A percentile compares a stretch with the other conserved stretches of the same genome.
Conservation (phyloP, 1,140 invertebrate species). For the Drosophila fuyamai region DNA sequence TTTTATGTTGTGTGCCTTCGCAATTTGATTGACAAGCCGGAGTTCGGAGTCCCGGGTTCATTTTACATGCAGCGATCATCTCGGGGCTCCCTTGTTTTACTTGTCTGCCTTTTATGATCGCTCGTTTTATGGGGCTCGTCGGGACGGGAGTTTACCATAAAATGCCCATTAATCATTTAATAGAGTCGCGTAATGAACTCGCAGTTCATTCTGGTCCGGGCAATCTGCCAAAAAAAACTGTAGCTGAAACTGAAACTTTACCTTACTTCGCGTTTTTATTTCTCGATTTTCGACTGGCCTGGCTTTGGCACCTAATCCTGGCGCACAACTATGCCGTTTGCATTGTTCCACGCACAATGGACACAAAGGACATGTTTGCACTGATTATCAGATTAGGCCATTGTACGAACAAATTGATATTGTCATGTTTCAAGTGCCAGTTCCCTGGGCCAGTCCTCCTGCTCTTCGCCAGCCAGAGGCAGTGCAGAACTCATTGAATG, state of each 20-base stretch:
- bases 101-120: constrained; percentile 73
- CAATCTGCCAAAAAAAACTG: constrained; percentile 14
- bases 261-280: background rate
- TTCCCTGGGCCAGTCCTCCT: constrained; percentile 7
- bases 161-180: constrained; percentile 80
- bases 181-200: constrained; percentile 71
- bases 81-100: constrained; percentile 40
- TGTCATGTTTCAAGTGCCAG: constrained; percentile 84
- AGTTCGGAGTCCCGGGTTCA: constrained; percentile 41
- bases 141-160: constrained; percentile 68
- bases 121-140: constrained; percentile 39
- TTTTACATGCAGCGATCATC: constrained; percentile 56
- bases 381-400: constrained; percentile 84
- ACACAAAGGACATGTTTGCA: constrained; percentile 84
- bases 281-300: constrained; percentile 11
- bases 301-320: constrained; percentile 80
- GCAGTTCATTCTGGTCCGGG: constrained; percentile 1
- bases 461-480: constrained; percentile 24
- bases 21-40: constrained; percentile 72
- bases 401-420: constrained; percentile 84
- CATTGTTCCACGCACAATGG: constrained; percentile 84
- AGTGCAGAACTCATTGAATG: constrained; percentile 76
- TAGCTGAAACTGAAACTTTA: constrained; percentile 30
- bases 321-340: constrained; percentile 84
- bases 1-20: constrained; percentile 62